Evolutionary conservation across 1,140 invertebrate species (phyloP).

Genomic region (Lasioglossum baleicum): DNA sequence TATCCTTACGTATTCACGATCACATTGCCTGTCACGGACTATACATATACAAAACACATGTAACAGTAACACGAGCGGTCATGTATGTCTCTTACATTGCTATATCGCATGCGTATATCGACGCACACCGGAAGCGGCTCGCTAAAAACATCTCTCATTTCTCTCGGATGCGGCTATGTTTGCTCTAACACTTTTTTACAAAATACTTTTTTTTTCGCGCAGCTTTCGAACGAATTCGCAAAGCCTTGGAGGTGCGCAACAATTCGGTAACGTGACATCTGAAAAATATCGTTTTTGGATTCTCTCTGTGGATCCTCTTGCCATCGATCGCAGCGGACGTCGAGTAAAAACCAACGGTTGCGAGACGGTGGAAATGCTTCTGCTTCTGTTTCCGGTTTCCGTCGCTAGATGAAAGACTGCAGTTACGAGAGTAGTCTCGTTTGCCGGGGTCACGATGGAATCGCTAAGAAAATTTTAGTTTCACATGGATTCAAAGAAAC

Average conservation of each 20-base stretch:
- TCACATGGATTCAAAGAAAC: too few relatives aligned
- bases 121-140: neutral
- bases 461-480: too few relatives aligned
- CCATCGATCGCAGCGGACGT: neutral
- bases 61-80: neutral
- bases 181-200: neutral
- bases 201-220: neutral
- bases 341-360: neutral
- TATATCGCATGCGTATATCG: neutral
- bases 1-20: too few relatives aligned
- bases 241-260: neutral
- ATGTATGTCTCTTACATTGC: neutral
- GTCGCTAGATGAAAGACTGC: constrained; percentile 29
- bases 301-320: neutral
- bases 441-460: constrained; percentile 10
- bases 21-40: neutral
- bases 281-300: constrained; percentile 44
- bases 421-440: constrained; percentile 1
- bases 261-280: constrained; percentile 8
- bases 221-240: neutral
- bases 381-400: constrained; percentile 1
- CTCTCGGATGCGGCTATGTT: neutral
- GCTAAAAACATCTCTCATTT: neutral
- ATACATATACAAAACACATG: constrained; percentile 19
- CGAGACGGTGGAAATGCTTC: too few relatives aligned